Conservation (phyloP, 2,797 vertebrate species). For the Dryobates pubescens region DNA sequence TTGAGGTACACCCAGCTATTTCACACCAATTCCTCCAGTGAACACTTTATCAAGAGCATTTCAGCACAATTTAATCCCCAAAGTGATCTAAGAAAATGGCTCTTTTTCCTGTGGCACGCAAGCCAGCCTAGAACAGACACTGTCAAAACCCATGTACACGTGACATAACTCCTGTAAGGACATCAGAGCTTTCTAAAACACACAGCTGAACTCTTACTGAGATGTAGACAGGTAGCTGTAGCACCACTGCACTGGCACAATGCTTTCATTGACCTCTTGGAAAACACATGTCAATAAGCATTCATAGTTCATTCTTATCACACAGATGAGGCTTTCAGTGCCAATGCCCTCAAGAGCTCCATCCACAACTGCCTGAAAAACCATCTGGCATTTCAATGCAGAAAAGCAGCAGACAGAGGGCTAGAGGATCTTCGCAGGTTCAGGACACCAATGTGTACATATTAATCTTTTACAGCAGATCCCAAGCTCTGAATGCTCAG, state of each 20-base stretch:
- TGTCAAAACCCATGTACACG: not conserved
- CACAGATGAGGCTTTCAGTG: not conserved
- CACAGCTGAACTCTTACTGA: not conserved
- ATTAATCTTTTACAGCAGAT: not conserved
- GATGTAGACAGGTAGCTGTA: not conserved
- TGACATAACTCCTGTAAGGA: not conserved
- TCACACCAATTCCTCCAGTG: not conserved
- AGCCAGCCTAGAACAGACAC: not conserved
- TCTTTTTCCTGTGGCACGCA: not conserved
- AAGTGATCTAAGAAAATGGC: not conserved
- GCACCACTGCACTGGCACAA: not conserved
- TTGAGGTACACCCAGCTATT: constrained; percentile 19
- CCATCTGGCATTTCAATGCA: not conserved
- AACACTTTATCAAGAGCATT: constrained; percentile 35
- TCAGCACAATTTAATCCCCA: constrained; percentile 7
- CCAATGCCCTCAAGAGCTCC: not conserved
- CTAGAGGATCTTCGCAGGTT: not conserved
- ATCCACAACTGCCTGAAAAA: not conserved
- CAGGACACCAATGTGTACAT: fast-evolving
- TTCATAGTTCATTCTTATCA: not conserved
- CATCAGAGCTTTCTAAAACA: not conserved
- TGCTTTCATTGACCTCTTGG: not conserved
- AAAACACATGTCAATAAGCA: not conserved
- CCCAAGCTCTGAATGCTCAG: not conserved
- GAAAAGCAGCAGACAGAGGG: not conserved